phyloP scores from a whole-genome alignment of 2,797 vertebrate genomes.

The Halcyon badia region DNA sequence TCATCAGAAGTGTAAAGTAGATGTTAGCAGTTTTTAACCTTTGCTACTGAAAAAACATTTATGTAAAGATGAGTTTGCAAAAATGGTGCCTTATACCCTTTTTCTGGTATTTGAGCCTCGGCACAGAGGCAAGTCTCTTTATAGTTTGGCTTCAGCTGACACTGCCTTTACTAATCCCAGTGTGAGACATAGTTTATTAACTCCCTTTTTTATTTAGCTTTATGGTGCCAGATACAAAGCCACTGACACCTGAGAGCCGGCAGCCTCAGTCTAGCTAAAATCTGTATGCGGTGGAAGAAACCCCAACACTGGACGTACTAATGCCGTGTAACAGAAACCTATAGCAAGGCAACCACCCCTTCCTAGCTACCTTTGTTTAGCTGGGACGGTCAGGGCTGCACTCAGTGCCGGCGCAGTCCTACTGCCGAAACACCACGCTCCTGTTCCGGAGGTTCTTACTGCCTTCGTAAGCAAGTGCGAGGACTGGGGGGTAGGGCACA shows the following conservation, averaged over 20 bases:
- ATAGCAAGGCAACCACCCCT: not conserved
- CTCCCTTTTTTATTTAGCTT: not conserved
- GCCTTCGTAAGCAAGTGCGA: not conserved
- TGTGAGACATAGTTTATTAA: not conserved
- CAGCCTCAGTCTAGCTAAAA: not conserved
- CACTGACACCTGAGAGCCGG: not conserved
- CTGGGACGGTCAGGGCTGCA: not conserved
- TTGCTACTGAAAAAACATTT: not conserved
- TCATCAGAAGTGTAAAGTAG: not conserved
- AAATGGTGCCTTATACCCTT: not conserved
- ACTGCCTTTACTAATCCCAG: not conserved
- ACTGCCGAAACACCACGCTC: not conserved
- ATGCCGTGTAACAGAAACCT: not conserved
- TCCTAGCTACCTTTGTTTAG: not conserved
- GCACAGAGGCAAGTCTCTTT: not conserved
- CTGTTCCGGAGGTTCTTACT: not conserved
- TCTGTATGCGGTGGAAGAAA: not conserved
- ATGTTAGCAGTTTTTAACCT: not conserved
- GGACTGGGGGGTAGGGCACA: not conserved
- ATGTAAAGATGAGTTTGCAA: not conserved
- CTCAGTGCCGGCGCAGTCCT: not conserved
- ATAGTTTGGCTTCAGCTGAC: not conserved
- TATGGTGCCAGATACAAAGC: not conserved
- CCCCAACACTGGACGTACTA: not conserved
- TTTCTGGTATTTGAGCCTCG: not conserved